phyloP scores from a whole-genome alignment of 1,140 invertebrate species.

The Monochamus saltuarius region DNA sequence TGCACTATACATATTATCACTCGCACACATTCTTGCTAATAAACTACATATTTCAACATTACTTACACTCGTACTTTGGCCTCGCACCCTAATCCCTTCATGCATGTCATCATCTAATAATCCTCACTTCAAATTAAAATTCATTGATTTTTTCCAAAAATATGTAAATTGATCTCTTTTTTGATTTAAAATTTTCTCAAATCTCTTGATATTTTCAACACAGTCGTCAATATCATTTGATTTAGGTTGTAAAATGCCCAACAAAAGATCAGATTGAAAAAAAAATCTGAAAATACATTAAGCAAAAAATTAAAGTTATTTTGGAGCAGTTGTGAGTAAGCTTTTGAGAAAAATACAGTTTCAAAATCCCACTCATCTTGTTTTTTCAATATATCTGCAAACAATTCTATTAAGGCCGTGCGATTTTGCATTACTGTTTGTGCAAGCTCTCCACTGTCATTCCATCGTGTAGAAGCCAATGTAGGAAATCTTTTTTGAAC shows the following conservation, averaged over 20 bases:
- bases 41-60: no score
- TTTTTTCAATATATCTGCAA: no score
- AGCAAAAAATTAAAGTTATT: not conserved
- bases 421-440: not conserved
- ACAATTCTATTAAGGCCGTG: no score
- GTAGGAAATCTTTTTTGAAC: slow-evolving; percentile 14
- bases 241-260: slow-evolving; percentile 15
- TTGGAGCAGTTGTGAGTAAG: slow-evolving; percentile 7
- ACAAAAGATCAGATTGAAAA: slow-evolving; percentile 4
- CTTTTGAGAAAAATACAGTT: not conserved
- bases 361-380: no score
- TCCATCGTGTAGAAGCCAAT: slow-evolving; percentile 16
- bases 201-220: slow-evolving; percentile 8
- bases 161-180: slow-evolving; percentile 5
- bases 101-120: no score
- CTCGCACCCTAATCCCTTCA: no score
- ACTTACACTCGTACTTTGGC: no score
- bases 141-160: slow-evolving; percentile 6
- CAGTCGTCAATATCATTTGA: slow-evolving; percentile 12
- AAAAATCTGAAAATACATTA: slow-evolving; percentile 8
- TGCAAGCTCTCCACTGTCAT: slow-evolving; percentile 5
- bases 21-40: no score
- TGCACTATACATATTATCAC: no score
- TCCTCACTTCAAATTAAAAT: slow-evolving; percentile 1
- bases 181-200: not conserved